Percentiles rank a stretch among this genome's conserved stretches.
Evolutionary conservation across 2,888 invertebrate species (phyloP).

Genomic region (Nephrocerus scutellatus): DNA sequence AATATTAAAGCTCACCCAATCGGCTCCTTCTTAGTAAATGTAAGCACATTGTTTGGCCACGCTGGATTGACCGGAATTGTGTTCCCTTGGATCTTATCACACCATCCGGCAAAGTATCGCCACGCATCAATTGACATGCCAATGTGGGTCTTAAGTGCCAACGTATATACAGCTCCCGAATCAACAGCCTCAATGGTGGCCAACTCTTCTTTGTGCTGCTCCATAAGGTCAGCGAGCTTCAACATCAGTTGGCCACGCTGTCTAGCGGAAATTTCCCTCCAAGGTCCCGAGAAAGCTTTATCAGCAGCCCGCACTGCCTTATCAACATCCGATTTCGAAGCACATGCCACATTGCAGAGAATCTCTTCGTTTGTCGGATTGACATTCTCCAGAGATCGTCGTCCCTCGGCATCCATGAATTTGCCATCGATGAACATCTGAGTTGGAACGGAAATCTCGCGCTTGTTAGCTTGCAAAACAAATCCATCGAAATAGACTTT

Average conservation of each 20-base stretch:
- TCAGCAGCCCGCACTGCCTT: conserved; percentile 82
- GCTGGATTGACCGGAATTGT: conserved; percentile 92
- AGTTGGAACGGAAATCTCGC: conserved; percentile 76
- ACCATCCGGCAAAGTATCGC: conserved; percentile 95
- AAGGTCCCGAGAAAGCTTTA: conserved; percentile 83
- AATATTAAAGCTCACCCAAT: conserved; percentile 57
- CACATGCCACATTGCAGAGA: conserved; percentile 68
- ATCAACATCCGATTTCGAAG: conserved; percentile 74
- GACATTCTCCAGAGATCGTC: conserved; percentile 58
- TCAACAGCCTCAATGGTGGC: conserved; percentile 91
- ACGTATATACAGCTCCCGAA: conserved; percentile 93
- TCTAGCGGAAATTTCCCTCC: conserved; percentile 90
- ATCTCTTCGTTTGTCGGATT: conserved; percentile 82
- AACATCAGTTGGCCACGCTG: conserved; percentile 79
- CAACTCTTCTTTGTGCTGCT: conserved; percentile 86
- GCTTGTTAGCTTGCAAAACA: conserved; percentile 72
- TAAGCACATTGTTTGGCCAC: conserved; percentile 81
- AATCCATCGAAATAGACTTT: conserved; percentile 60
- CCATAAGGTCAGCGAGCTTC: conserved; percentile 91
- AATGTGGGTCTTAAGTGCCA: conserved; percentile 92
- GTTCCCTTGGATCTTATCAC: conserved; percentile 87
- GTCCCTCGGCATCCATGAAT: conserved; percentile 71
- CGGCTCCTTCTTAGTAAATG: conserved; percentile 83
- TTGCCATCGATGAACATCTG: conserved; percentile 88
- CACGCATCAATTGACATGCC: conserved; percentile 98